Conservation (phyloP, 1,140 invertebrate species). For the Aphidius ervi region DNA sequence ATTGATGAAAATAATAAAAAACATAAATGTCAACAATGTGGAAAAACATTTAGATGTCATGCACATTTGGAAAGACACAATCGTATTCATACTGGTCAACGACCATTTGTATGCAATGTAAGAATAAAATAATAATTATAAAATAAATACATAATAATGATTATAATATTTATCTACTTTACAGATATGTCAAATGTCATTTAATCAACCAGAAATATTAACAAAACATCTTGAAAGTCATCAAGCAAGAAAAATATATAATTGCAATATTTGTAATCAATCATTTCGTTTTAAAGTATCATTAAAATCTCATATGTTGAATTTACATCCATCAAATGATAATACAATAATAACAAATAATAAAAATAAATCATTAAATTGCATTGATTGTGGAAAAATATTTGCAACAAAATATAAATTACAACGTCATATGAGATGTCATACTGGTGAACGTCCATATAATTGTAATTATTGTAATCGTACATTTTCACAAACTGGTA, state of each 20-base stretch:
- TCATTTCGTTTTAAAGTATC: slow-evolving; percentile 49
- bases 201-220: slow-evolving; percentile 59
- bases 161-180: slow-evolving; percentile 39
- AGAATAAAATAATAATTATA: slow-evolving; percentile 28
- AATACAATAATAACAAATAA: slow-evolving; percentile 32
- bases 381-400: slow-evolving; percentile 49
- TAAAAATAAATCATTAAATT: slow-evolving; percentile 29
- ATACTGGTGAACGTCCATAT: slow-evolving; percentile 56
- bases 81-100: slow-evolving; percentile 44
- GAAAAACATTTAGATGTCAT: slow-evolving; percentile 44
- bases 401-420: slow-evolving; percentile 53
- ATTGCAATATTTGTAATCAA: slow-evolving; percentile 58
- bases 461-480: slow-evolving; percentile 54
- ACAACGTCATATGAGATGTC: slow-evolving; percentile 49
- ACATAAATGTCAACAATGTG: slow-evolving; percentile 38
- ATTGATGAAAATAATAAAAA: slow-evolving; percentile 28
- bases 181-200: slow-evolving; percentile 57
- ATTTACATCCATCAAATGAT: slow-evolving; percentile 33
- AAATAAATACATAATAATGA: slow-evolving; percentile 6
- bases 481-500: slow-evolving; percentile 60
- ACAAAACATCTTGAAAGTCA: slow-evolving; percentile 57
- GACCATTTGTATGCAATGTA: slow-evolving; percentile 46
- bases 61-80: slow-evolving; percentile 48
- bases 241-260: slow-evolving; percentile 53
- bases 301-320: slow-evolving; percentile 48